Conservation (phyloP, 2,888 invertebrate genomes). For the Adelognathus sp. region DNA sequence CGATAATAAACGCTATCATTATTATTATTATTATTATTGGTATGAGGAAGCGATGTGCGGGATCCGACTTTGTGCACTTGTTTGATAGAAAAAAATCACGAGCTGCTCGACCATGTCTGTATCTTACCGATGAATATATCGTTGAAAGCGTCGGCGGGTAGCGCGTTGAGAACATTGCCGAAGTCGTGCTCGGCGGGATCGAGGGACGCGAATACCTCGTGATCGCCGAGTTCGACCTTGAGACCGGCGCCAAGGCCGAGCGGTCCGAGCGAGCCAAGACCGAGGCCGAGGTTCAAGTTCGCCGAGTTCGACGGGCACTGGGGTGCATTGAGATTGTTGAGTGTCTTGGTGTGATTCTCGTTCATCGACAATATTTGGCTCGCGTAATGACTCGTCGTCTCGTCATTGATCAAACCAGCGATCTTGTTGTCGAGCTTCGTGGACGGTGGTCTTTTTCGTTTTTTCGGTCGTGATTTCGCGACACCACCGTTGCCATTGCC, state of each 20-base stretch:
- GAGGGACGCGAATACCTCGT: slow-evolving; percentile 79
- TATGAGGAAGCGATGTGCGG: too few relatives aligned
- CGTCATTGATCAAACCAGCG: slow-evolving; percentile 63
- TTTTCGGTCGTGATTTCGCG: slow-evolving; percentile 79
- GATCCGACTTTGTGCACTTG: too few relatives aligned
- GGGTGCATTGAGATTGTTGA: slow-evolving; percentile 76
- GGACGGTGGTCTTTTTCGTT: slow-evolving; percentile 76
- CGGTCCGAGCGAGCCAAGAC: slow-evolving; percentile 73
- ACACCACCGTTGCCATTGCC: too few relatives aligned
- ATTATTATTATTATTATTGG: too few relatives aligned
- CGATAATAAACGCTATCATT: too few relatives aligned
- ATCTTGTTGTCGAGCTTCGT: slow-evolving; percentile 69
- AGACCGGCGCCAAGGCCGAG: slow-evolving; percentile 70
- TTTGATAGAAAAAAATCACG: too few relatives aligned
- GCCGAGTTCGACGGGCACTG: slow-evolving; percentile 72
- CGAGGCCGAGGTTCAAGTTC: slow-evolving; percentile 75
- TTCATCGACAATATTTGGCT: slow-evolving; percentile 53
- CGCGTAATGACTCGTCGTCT: slow-evolving; percentile 66
- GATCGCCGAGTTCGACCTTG: slow-evolving; percentile 78
- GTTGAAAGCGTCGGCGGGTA: slow-evolving; percentile 92
- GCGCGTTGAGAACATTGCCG: slow-evolving; percentile 89
- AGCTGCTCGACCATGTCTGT: too few relatives aligned
- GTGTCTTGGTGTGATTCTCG: slow-evolving; percentile 70
- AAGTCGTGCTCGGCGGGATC: slow-evolving; percentile 87
- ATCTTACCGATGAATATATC: slow-evolving; percentile 89